A percentile compares a stretch with the other conserved stretches of the same genome.
Evolutionary conservation across 2,797 vertebrate genomes (phyloP).

Genomic region (Karalla daura): DNA sequence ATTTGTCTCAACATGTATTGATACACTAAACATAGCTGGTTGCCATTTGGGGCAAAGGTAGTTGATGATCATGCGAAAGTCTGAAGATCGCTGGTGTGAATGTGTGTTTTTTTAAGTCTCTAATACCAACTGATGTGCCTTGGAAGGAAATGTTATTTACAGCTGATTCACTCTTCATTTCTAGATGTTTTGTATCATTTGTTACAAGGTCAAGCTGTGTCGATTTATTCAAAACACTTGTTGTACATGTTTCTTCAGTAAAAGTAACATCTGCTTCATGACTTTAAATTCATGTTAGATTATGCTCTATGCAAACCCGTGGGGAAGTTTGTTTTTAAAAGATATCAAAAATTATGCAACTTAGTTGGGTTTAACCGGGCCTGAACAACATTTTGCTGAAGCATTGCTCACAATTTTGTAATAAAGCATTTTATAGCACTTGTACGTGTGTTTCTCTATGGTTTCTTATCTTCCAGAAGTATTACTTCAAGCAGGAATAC

Average conservation of each 20-base stretch:
- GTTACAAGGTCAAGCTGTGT: conserved; percentile 46
- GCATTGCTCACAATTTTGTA: conserved; percentile 79
- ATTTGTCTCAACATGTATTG: conserved; percentile 20
- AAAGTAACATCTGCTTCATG: conserved; percentile 35
- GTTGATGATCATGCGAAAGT: conserved; percentile 41
- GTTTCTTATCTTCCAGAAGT: neutral
- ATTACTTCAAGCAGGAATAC: no score
- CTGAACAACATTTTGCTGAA: conserved; percentile 55
- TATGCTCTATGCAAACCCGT: conserved; percentile 64
- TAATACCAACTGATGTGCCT: conserved; percentile 75
- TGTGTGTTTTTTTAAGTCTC: conserved; percentile 66
- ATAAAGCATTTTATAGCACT: conserved; percentile 85
- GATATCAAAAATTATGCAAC: conserved; percentile 49
- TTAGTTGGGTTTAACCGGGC: conserved; percentile 39
- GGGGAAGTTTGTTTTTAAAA: conserved; percentile 18
- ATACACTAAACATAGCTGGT: conserved; percentile 59
- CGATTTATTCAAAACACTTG: conserved; percentile 48
- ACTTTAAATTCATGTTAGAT: conserved; percentile 38
- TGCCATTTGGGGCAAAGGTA: conserved; percentile 32
- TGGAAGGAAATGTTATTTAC: conserved; percentile 67
- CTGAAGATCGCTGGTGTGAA: conserved; percentile 53
- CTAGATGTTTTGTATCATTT: conserved; percentile 61
- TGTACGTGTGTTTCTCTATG: conserved; percentile 41
- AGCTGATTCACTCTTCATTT: conserved; percentile 53
- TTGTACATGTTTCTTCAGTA: conserved; percentile 52